Conservation (phyloP, 2,888 invertebrate genomes). For the Myopa testacea region DNA sequence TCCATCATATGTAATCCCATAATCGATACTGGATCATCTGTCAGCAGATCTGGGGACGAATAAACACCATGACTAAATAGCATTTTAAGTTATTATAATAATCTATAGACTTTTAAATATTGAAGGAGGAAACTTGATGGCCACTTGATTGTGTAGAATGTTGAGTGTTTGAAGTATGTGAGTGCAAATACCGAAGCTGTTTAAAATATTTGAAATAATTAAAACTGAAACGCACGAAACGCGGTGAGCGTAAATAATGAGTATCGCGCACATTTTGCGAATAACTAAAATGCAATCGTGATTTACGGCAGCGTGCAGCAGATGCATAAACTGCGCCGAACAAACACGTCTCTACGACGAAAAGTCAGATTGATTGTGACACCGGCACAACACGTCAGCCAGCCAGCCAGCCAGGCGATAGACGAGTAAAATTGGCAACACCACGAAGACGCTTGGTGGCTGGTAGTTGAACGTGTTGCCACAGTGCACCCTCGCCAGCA, state of each 20-base stretch:
- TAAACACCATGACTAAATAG: too few relatives aligned
- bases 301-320: conserved; percentile 15
- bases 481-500: too few relatives aligned
- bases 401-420: not conserved
- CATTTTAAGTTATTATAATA: too few relatives aligned
- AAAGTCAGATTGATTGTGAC: conserved; percentile 49
- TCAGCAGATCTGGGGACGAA: too few relatives aligned
- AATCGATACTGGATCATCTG: too few relatives aligned
- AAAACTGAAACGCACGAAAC: not conserved
- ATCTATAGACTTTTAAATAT: too few relatives aligned
- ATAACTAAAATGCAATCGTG: not conserved
- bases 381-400: conserved; percentile 22
- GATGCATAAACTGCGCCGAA: not conserved
- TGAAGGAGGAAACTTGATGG: too few relatives aligned
- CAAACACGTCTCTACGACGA: conserved; percentile 46
- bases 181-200: not conserved
- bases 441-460: too few relatives aligned
- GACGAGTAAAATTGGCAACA: too few relatives aligned
- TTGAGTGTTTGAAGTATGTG: not conserved
- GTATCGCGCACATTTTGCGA: not conserved
- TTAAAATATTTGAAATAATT: conserved; percentile 30
- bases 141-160: not conserved
- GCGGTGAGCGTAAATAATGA: not conserved
- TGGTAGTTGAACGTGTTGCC: too few relatives aligned
- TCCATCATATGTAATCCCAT: too few relatives aligned